Percentiles rank a stretch among this genome's conserved stretches.
phyloP scores from a whole-genome alignment of 2,113 vertebrate species.

The Spea multiplicata region DNA sequence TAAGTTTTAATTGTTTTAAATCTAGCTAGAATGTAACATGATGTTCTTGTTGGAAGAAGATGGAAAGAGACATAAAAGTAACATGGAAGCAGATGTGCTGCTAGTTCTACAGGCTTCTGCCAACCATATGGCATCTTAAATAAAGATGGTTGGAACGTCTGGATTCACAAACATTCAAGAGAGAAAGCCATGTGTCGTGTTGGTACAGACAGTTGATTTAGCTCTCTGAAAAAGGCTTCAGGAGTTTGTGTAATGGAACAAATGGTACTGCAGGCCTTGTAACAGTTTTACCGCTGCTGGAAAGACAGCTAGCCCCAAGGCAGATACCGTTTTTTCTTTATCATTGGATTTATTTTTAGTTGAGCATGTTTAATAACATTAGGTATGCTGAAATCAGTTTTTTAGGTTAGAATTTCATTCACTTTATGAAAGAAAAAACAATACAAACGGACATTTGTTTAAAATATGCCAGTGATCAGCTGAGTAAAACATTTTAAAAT shows the following conservation, averaged over 20 bases:
- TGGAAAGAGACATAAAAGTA: slow-evolving; percentile 79
- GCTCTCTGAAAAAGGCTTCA: slow-evolving; percentile 89
- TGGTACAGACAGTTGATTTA: slow-evolving; percentile 96
- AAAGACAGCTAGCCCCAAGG: slow-evolving; percentile 85
- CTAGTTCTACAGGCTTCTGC: slow-evolving; percentile 98
- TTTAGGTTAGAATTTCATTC: slow-evolving; percentile 6
- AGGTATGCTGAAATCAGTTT: slow-evolving; percentile 11
- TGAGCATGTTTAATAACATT: slow-evolving; percentile 7
- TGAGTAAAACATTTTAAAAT: background rate
- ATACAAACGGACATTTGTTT: background rate
- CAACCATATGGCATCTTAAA: slow-evolving; percentile 96
- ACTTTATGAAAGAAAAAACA: background rate
- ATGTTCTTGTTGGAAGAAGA: slow-evolving; percentile 69
- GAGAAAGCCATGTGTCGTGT: slow-evolving; percentile 92
- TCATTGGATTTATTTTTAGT: slow-evolving; percentile 20
- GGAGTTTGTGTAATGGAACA: slow-evolving; percentile 98
- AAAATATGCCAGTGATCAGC: background rate
- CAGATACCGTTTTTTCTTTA: slow-evolving; percentile 84
- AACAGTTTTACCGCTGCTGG: slow-evolving; percentile 95
- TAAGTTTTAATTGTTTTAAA: slow-evolving; percentile 55
- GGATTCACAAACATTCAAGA: slow-evolving; percentile 84
- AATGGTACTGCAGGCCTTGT: slow-evolving; percentile 87
- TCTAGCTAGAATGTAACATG: slow-evolving; percentile 58
- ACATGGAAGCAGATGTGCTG: slow-evolving; percentile 97
- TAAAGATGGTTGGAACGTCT: slow-evolving; percentile 97